phyloP scores from a whole-genome alignment of 2,113 vertebrate species.

The Bombycilla garrulus region DNA sequence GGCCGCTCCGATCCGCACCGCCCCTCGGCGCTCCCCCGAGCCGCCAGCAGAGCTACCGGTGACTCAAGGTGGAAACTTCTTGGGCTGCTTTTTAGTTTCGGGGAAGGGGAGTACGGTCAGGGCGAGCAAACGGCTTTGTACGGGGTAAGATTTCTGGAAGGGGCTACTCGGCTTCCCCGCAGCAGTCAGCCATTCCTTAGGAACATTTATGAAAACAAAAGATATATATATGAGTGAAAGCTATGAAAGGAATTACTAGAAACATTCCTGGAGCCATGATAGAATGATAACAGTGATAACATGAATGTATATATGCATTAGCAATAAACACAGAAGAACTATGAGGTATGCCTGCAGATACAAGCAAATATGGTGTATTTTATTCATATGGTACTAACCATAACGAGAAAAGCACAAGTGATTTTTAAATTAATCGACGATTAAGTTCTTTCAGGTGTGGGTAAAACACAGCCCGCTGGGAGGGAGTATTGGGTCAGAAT shows the following conservation, averaged over 20 bases:
- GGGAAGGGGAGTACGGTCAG: background rate
- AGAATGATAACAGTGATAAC: background rate
- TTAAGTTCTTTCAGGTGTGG: background rate
- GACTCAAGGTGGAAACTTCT: background rate
- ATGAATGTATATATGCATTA: background rate
- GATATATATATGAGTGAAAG: background rate
- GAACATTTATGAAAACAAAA: background rate
- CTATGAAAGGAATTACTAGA: background rate
- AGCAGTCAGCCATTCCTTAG: no score
- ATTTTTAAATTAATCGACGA: background rate
- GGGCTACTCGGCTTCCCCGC: background rate
- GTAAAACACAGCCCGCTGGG: background rate
- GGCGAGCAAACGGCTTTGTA: accelerated
- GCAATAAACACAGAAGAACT: background rate
- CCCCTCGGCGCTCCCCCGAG: accelerated
- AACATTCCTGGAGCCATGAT: background rate
- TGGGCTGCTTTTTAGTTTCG: background rate
- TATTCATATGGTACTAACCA: background rate
- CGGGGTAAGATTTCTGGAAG: background rate
- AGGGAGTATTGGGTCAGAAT: background rate
- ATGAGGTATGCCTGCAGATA: background rate
- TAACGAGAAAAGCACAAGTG: background rate
- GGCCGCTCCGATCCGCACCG: background rate
- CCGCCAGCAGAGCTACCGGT: accelerated
- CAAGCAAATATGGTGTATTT: background rate